These are phyloP conservation scores for Rhombomys opimus DNA, from an alignment of 2,113 vertebrate species.

Conservation along the genomic window DNA sequence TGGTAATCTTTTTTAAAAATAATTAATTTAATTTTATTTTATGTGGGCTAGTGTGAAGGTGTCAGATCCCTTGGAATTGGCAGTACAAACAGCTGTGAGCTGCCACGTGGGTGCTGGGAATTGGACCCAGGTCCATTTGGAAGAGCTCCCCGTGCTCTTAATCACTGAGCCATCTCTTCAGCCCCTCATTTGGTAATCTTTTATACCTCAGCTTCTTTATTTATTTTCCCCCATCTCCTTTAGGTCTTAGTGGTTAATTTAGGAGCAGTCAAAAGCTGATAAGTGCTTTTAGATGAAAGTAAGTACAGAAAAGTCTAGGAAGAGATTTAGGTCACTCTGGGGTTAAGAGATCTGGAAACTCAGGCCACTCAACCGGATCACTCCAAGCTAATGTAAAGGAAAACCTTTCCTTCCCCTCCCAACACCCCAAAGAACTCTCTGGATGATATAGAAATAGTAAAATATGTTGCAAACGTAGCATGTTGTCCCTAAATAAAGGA, in stretches of 20 bases:
- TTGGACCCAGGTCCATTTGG: no score
- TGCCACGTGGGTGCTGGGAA: no score
- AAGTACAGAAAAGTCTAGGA: constrained; percentile 8
- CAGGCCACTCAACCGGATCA: background rate
- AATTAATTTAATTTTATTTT: no score
- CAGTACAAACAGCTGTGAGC: no score
- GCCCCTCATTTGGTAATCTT: constrained; percentile 19
- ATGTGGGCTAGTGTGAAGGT: no score
- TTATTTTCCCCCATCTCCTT: background rate
- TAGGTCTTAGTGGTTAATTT: constrained; percentile 40
- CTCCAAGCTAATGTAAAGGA: background rate
- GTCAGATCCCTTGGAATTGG: no score
- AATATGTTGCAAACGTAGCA: background rate
- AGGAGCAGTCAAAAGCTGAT: background rate
- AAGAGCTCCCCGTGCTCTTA: no score
- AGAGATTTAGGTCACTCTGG: constrained; percentile 8
- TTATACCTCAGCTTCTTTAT: background rate
- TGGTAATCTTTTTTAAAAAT: background rate
- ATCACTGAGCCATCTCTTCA: no score
- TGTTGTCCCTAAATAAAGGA: constrained; percentile 36
- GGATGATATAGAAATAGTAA: background rate
- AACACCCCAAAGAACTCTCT: background rate
- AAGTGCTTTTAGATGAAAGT: background rate
- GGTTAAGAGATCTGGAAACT: background rate
- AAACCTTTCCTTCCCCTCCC: background rate